phyloP scores from a whole-genome alignment of 35 echinoderm and acorn worm genomes.

The Lytechinus variegatus region DNA sequence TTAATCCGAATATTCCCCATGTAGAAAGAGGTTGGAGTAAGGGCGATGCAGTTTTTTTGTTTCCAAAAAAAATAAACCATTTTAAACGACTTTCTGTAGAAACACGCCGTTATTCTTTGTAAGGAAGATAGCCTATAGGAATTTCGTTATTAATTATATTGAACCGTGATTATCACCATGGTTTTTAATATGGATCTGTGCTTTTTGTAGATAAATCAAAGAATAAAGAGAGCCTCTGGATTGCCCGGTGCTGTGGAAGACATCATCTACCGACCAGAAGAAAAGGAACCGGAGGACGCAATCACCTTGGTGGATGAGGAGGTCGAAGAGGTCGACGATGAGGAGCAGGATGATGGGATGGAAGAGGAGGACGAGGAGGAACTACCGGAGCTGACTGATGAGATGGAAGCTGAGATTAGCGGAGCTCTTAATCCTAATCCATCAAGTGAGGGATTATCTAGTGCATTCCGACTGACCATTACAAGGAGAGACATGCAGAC shows the following conservation, averaged over 20 bases:
- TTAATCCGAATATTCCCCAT: no score
- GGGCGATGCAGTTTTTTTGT: no score
- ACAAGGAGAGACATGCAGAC: constrained; percentile 83
- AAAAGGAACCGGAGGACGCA: not conserved
- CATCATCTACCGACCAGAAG: constrained; percentile 44
- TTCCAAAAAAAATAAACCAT: no score
- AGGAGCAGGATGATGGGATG: constrained; percentile 25
- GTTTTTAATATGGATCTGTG: not conserved
- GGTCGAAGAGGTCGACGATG: constrained; percentile 65
- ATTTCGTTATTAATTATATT: no score
- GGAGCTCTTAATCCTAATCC: constrained; percentile 64
- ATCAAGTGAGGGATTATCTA: constrained; percentile 50
- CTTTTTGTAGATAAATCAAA: not conserved
- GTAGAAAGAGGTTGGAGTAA: no score
- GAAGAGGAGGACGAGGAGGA: constrained; percentile 70
- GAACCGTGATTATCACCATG: no score
- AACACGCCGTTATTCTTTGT: no score
- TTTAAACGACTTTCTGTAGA: no score
- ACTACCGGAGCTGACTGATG: constrained; percentile 68
- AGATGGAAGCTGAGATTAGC: constrained; percentile 87
- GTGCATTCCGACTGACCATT: constrained; percentile 64
- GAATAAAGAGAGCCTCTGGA: not conserved
- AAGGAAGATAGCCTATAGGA: no score
- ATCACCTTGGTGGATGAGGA: not conserved
- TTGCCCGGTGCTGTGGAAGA: not conserved